These are phyloP conservation scores for Amblyopsis rosae DNA, from an alignment of 2,113 vertebrate species.

Conservation along the genomic window DNA sequence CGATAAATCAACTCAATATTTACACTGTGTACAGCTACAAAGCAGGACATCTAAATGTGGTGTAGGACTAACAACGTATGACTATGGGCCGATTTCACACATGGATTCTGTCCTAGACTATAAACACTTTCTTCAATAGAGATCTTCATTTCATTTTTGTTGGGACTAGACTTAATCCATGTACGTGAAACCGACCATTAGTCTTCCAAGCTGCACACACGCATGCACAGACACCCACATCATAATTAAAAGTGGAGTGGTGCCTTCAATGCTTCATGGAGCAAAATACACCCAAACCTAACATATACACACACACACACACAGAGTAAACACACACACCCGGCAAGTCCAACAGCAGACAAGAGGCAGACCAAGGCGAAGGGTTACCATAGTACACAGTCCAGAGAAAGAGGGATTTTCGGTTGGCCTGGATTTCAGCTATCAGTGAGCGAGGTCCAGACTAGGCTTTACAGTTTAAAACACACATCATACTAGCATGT, in stretches of 20 bases:
- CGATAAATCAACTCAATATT: slow-evolving; percentile 41
- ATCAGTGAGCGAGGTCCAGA: slow-evolving; percentile 26
- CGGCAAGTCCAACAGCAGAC: slow-evolving; percentile 27
- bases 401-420: slow-evolving; percentile 14
- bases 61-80: not conserved
- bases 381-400: slow-evolving; percentile 19
- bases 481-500: slow-evolving; percentile 43
- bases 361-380: slow-evolving; percentile 26
- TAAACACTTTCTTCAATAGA: too few relatives aligned
- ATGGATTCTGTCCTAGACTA: too few relatives aligned
- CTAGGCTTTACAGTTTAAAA: slow-evolving; percentile 26
- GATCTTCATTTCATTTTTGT: too few relatives aligned
- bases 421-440: slow-evolving; percentile 17
- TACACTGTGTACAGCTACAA: slow-evolving; percentile 38
- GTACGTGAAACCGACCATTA: too few relatives aligned
- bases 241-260: too few relatives aligned
- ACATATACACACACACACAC: not conserved
- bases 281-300: slow-evolving; percentile 1
- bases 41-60: not conserved
- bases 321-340: not conserved
- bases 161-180: too few relatives aligned
- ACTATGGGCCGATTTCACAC: not conserved
- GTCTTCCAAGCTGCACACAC: slow-evolving; percentile 52
- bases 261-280: not conserved
- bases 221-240: slow-evolving; percentile 40